Percentiles rank a stretch among this genome's conserved stretches.
These are phyloP conservation scores for Scolopax mira DNA, from an alignment of 2,113 vertebrate species.

Conservation along the genomic window DNA sequence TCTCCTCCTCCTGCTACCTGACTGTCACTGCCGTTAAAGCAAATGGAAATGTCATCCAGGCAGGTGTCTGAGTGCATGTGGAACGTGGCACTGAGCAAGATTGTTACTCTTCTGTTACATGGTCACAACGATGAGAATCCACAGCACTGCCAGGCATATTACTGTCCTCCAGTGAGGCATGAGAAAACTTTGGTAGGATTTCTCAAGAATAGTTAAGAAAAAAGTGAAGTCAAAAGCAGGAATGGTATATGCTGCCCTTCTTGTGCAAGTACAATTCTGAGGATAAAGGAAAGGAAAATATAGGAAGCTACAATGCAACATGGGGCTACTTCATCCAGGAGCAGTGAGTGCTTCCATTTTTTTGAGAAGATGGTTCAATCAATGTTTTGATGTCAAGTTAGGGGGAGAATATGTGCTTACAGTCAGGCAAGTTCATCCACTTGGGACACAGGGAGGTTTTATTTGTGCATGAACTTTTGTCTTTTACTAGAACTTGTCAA, in stretches of 20 bases:
- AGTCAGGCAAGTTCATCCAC: not conserved
- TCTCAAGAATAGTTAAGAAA: not conserved
- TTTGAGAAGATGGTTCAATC: not conserved
- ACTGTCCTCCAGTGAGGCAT: not conserved
- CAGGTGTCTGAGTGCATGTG: not conserved
- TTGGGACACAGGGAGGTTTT: not conserved
- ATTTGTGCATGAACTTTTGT: not conserved
- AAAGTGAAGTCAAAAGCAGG: not conserved
- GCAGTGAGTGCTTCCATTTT: not conserved
- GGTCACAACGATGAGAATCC: not conserved
- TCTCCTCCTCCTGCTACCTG: not conserved
- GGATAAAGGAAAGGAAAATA: not conserved
- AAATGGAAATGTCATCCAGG: not conserved
- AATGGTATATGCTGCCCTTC: not conserved
- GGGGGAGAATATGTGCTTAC: not conserved
- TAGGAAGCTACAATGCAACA: not conserved
- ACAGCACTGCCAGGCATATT: not conserved
- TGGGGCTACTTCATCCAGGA: not conserved
- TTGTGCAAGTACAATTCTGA: not conserved
- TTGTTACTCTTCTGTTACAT: not conserved
- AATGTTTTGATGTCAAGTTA: not conserved
- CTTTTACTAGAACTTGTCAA: not conserved
- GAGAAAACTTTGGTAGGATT: not conserved
- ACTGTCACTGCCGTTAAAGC: not conserved
- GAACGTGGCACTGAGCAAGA: not conserved